Evolutionary conservation across 2,797 vertebrate species (phyloP), one percentile per base, ranked within the genome.

Genomic region (Sebastes iracundus): DNA sequence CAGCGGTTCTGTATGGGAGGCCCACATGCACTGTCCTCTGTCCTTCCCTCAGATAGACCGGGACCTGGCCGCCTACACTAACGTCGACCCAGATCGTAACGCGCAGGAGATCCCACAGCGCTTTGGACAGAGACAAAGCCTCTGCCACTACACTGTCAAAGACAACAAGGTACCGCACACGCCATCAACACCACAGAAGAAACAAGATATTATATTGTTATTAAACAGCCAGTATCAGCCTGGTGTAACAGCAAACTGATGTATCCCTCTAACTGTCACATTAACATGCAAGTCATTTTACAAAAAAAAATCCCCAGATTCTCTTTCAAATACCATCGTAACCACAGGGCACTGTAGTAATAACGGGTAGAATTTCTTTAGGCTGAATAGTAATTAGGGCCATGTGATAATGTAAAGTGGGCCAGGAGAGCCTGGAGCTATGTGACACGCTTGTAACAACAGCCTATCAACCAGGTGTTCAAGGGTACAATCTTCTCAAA

Each of bases 81-180:
- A 32, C 20, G 94, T 99, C 2, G 97, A 99, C 88, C 97, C 96
- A 8, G 97, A 98, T 82, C 96, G 93, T 82, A 97, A 97, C 65
- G 94, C 97, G n/a, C 63, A 87, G 80, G 98, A 99, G 95, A 97
- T 99, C 86, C 97, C 97, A 0, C 87, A 95, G 87, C 96, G 98
- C 64, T 99, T 99, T 83, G 97, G 97, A 42, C 96, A 97, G 87
- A 96, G 97, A 62, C 98, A 99, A 84, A 99, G 98, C 85, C 95
- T 99, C 74, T 99, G 99, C 80, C 98, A 99, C 93, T 99, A 99
- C 90, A 98, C 97, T 28, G 84, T 99, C 81, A 99, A 97, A 95
- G 93, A 99, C 90, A 99, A 99, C 68, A 96, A 98, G 98, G 99
- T 99, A 93, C 0, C 25, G 22, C 4, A 14, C 27, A 28, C 16